Evolutionary conservation across 2,888 invertebrate genomes (phyloP).

Genomic region (Oscheius sp.): DNA sequence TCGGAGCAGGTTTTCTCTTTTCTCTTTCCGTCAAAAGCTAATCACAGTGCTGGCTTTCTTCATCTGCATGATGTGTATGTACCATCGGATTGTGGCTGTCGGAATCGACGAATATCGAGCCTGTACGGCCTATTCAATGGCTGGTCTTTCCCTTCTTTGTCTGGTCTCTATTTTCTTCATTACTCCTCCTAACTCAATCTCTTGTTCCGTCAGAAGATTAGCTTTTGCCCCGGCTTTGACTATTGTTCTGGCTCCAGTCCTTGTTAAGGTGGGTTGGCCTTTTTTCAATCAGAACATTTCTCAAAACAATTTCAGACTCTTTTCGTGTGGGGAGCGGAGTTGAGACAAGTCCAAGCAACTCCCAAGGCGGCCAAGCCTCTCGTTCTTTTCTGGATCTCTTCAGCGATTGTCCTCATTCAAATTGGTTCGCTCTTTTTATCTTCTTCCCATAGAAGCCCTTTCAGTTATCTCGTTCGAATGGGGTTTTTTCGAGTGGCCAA

Average conservation of each 20-base stretch:
- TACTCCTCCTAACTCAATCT: constrained; percentile 56
- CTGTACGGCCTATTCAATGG: constrained; percentile 53
- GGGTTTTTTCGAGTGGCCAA: constrained; percentile 46
- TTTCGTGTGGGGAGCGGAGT: constrained; percentile 33
- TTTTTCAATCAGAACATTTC: too few species aligned
- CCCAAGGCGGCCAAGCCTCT: background rate
- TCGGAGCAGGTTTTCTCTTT: constrained; percentile 30
- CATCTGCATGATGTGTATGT: constrained; percentile 61
- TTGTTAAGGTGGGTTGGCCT: constrained; percentile 50
- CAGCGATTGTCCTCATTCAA: constrained; percentile 39
- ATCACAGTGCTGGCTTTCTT: constrained; percentile 46
- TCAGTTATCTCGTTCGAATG: constrained; percentile 54
- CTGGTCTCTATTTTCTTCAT: constrained; percentile 59
- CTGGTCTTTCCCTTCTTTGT: constrained; percentile 52
- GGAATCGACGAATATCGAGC: constrained; percentile 50
- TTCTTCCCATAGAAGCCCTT: background rate
- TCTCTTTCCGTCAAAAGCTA: background rate
- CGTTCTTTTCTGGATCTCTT: constrained; percentile 32
- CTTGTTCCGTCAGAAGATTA: constrained; percentile 52
- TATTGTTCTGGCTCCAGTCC: constrained; percentile 55
- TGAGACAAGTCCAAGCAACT: background rate
- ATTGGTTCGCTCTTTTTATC: constrained; percentile 35
- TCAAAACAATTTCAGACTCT: constrained; percentile 17
- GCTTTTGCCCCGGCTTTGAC: constrained; percentile 56
- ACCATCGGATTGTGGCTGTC: constrained; percentile 54